Conservation (phyloP, 1,140 invertebrate species). For the Cotesia chilonis region DNA sequence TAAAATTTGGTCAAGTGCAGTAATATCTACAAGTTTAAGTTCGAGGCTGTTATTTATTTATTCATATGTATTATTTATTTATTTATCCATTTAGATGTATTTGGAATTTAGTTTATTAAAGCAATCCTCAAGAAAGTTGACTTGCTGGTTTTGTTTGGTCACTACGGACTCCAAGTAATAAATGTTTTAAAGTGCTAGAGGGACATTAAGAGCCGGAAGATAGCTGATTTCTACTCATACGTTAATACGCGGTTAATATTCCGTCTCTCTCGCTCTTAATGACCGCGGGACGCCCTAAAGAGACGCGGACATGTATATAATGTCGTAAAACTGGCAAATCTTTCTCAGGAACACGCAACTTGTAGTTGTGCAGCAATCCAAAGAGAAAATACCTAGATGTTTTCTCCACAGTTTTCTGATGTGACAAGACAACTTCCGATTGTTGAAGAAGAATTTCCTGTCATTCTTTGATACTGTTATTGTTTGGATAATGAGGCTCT, state of each 20-base stretch:
- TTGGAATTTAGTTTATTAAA: too few relatives aligned
- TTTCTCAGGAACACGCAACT: slow-evolving; percentile 13
- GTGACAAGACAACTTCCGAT: slow-evolving; percentile 17
- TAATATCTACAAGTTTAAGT: too few relatives aligned
- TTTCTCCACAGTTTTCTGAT: slow-evolving; percentile 19
- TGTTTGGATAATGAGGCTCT: background rate
- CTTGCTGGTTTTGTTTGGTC: too few relatives aligned
- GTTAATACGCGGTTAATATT: slow-evolving; percentile 28
- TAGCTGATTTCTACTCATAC: background rate
- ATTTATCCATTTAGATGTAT: too few relatives aligned
- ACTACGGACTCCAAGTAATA: background rate
- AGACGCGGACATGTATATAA: background rate
- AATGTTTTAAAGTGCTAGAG: background rate
- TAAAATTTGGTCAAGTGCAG: too few relatives aligned
- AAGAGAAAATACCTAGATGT: slow-evolving; percentile 15
- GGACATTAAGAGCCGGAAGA: too few relatives aligned
- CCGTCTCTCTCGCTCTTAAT: slow-evolving; percentile 17
- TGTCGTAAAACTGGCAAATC: background rate
- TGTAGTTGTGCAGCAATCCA: background rate
- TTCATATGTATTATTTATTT: too few relatives aligned
- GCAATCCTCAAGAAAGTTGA: too few relatives aligned
- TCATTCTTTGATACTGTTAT: slow-evolving; percentile 1
- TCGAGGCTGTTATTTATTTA: background rate
- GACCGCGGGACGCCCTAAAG: background rate
- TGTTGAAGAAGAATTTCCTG: background rate